phyloP scores from a whole-genome alignment of 2,888 invertebrate species.

The Candidula unifasciata region DNA sequence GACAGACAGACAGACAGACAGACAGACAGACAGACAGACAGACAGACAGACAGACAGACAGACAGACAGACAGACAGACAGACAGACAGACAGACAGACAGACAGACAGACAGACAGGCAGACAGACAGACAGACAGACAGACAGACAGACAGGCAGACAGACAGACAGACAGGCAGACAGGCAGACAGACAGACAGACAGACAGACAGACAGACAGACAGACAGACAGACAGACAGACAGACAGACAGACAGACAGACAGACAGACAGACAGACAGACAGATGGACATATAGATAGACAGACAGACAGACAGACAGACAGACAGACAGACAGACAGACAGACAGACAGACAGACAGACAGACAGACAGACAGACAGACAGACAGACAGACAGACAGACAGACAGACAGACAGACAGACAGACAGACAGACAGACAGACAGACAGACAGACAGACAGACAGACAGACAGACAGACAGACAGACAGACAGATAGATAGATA shows the following conservation, averaged over 20 bases:
- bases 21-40: not conserved
- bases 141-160: too few species aligned
- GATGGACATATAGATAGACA: too few species aligned
- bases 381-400: not conserved
- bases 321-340: not conserved
- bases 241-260: too few species aligned
- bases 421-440: not conserved
- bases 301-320: not conserved
- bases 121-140: too few species aligned
- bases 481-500: not conserved
- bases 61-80: constrained; percentile 14
- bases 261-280: too few species aligned
- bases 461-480: not conserved
- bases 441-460: not conserved
- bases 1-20: constrained; percentile 1
- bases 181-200: too few species aligned
- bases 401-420: not conserved
- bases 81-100: constrained; percentile 19
- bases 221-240: too few species aligned
- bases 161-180: too few species aligned
- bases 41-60: not conserved
- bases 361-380: not conserved
- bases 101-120: not conserved
- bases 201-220: too few species aligned
- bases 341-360: not conserved